A percentile compares a stretch with the other conserved stretches of the same genome.
These are phyloP conservation scores for Meloidogyne exigua DNA, from an alignment of 1,140 invertebrate genomes.

Conservation along the genomic window DNA sequence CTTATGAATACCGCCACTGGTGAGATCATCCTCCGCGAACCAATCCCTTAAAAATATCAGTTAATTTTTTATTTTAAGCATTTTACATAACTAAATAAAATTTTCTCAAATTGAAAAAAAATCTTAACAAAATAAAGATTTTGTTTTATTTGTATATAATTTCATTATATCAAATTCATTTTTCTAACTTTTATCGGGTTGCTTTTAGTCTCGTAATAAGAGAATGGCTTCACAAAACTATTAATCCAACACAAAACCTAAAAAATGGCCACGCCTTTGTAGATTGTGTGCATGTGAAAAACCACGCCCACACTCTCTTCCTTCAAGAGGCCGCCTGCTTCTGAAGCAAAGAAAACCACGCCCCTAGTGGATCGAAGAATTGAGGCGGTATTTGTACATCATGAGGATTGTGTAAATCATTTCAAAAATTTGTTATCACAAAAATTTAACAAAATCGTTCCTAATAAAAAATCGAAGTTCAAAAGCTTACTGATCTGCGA, in stretches of 20 bases:
- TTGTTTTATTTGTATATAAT: no score
- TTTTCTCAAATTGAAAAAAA: no score
- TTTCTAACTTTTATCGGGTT: neutral
- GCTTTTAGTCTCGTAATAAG: neutral
- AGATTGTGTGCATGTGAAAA: neutral
- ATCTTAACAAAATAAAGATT: no score
- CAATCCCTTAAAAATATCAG: neutral
- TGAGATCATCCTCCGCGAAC: neutral
- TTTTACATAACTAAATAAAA: no score
- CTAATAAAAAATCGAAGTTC: neutral
- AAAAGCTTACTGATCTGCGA: neutral
- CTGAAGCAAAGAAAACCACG: neutral
- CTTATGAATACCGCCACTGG: neutral
- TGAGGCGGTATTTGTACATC: constrained; percentile 4
- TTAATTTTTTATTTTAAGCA: neutral
- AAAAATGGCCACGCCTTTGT: neutral
- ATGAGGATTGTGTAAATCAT: constrained; percentile 1
- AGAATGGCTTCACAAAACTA: neutral
- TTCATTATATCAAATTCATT: neutral
- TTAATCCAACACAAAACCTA: neutral
- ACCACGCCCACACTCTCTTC: neutral
- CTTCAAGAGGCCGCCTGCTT: neutral
- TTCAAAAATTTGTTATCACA: constrained; percentile 3
- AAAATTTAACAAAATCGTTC: neutral
- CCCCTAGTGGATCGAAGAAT: neutral